Conservation (phyloP, 2,888 invertebrate species). For the Tetropium fuscum region DNA sequence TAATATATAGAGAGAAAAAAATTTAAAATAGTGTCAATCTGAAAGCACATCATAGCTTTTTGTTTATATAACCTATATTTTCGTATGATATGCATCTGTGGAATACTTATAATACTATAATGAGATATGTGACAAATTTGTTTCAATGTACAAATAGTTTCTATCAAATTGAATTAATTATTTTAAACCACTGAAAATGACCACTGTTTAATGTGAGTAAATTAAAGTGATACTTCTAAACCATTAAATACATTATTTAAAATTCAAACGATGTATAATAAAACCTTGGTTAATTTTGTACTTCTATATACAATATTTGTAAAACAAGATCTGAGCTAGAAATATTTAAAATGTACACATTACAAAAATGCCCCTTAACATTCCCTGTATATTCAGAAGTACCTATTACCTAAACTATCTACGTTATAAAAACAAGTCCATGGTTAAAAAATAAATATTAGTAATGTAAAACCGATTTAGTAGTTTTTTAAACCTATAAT, state of each 20-base stretch:
- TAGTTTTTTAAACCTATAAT: conserved; percentile 25
- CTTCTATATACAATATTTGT: conserved; percentile 9
- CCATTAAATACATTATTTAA: too few species aligned
- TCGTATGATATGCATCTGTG: too few species aligned
- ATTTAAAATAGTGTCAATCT: too few species aligned
- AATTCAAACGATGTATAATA: too few species aligned
- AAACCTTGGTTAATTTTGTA: too few species aligned
- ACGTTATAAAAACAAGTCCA: conserved; percentile 23
- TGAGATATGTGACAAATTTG: too few species aligned
- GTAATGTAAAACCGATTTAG: conserved; percentile 14
- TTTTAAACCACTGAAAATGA: background rate
- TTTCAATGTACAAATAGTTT: too few species aligned
- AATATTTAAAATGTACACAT: background rate
- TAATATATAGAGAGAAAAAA: too few species aligned
- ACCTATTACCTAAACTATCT: conserved; percentile 24
- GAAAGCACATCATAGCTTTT: too few species aligned
- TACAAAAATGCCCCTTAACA: conserved; percentile 1
- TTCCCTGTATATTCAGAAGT: conserved; percentile 29
- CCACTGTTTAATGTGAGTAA: conserved; percentile 17
- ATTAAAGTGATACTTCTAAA: conserved; percentile 14
- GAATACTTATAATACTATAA: too few species aligned
- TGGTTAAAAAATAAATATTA: conserved; percentile 22
- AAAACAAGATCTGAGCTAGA: background rate
- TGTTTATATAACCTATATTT: too few species aligned
- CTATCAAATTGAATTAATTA: too few species aligned